Conservation (phyloP, 1,140 invertebrate species). For the Lordiphosa mommai region DNA sequence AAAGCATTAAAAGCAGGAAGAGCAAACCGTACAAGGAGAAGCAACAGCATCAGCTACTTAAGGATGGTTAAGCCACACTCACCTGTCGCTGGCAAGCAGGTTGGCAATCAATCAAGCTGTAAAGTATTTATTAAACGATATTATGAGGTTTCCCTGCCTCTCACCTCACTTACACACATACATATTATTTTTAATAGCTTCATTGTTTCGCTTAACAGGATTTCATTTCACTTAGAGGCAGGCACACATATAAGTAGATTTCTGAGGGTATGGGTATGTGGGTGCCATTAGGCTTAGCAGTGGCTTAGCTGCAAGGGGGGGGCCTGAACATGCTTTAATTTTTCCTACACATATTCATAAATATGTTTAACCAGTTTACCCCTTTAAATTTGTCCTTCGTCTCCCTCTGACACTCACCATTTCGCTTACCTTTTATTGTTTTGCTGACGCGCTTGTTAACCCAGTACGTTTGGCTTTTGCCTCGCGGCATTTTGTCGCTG, state of each 20-base stretch:
- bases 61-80: constrained; percentile 37
- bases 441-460: constrained; percentile 49
- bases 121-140: constrained; percentile 77
- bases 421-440: constrained; percentile 53
- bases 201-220: constrained; percentile 73
- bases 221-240: constrained; percentile 72
- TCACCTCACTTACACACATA: constrained; percentile 2
- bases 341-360: too few relatives aligned
- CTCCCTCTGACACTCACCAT: constrained; percentile 13
- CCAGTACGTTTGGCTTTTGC: constrained; percentile 43
- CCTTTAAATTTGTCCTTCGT: too few relatives aligned
- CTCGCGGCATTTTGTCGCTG: constrained; percentile 60
- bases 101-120: constrained; percentile 70
- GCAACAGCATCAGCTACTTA: constrained; percentile 39
- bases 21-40: not conserved
- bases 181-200: constrained; percentile 69
- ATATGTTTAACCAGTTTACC: too few relatives aligned
- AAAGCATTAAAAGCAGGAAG: constrained; percentile 2
- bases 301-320: not conserved
- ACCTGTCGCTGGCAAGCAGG: constrained; percentile 47
- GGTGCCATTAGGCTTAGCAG: constrained; percentile 11
- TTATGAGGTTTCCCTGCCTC: constrained; percentile 51
- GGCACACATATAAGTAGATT: constrained; percentile 21
- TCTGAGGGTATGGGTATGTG: constrained; percentile 5
- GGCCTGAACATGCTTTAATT: too few relatives aligned